Conservation (phyloP, 1,140 invertebrate species). For the Orchesella cincta region DNA sequence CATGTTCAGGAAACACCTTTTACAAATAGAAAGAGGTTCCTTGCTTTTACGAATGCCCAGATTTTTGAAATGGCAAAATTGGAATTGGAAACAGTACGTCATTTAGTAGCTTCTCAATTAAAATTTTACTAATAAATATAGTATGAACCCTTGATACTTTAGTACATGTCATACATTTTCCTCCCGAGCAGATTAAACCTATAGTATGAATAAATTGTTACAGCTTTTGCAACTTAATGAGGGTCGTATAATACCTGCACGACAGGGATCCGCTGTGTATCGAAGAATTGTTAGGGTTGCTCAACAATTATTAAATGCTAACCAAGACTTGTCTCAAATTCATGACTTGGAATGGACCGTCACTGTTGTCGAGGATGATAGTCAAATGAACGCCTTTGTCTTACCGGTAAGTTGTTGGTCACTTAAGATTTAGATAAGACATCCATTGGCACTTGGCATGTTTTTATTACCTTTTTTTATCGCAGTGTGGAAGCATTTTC, state of each 20-base stretch:
- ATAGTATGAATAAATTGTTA: slow-evolving; percentile 26
- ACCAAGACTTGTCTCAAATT: slow-evolving; percentile 56
- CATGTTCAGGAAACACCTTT: slow-evolving; percentile 58
- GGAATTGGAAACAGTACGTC: slow-evolving; percentile 56
- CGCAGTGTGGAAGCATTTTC: slow-evolving; percentile 65
- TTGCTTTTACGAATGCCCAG: slow-evolving; percentile 58
- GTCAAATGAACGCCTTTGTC: slow-evolving; percentile 59
- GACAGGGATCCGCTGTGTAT: slow-evolving; percentile 34
- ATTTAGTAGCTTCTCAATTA: not conserved
- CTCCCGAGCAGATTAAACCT: not conserved
- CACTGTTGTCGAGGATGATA: slow-evolving; percentile 55
- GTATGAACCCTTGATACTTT: not conserved
- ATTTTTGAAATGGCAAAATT: slow-evolving; percentile 56
- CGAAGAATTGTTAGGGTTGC: slow-evolving; percentile 53
- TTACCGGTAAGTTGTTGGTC: slow-evolving; percentile 56
- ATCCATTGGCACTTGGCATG: not conserved
- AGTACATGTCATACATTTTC: not conserved
- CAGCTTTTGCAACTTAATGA: slow-evolving; percentile 54
- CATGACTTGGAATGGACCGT: slow-evolving; percentile 56
- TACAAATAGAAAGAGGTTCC: slow-evolving; percentile 58
- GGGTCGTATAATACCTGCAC: slow-evolving; percentile 53
- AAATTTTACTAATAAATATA: slow-evolving; percentile 26
- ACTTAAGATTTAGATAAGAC: not conserved
- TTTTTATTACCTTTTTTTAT: slow-evolving; percentile 50
- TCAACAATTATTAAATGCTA: slow-evolving; percentile 54